Conservation (phyloP, 2,113 vertebrate species). For the Tursiops truncatus region DNA sequence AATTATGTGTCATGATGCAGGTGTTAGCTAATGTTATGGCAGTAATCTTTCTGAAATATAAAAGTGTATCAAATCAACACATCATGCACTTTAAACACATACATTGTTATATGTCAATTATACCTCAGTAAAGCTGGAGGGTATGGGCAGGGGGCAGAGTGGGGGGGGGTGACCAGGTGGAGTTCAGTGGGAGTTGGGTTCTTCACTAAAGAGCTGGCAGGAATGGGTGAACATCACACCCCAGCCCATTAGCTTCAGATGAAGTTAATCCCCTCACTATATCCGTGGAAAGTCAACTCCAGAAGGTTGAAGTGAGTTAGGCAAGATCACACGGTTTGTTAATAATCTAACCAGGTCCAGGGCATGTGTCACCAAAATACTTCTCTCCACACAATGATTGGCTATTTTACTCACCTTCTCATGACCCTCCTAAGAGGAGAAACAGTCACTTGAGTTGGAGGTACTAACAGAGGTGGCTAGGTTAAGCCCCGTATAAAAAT, state of each 20-base stretch:
- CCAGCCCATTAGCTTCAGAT: not conserved
- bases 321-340: not conserved
- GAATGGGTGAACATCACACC: not conserved
- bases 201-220: not conserved
- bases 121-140: not conserved
- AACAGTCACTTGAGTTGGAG: not conserved
- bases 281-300: not conserved
- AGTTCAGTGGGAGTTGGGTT: not conserved
- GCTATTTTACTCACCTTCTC: not conserved
- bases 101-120: not conserved
- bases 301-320: not conserved
- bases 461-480: not conserved
- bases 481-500: no score
- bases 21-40: not conserved
- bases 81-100: not conserved
- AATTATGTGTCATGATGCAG: not conserved
- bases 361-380: not conserved
- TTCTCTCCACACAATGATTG: not conserved
- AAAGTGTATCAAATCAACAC: not conserved
- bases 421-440: not conserved
- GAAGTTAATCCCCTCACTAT: not conserved
- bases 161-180: no score
- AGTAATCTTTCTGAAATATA: not conserved
- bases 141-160: not conserved
- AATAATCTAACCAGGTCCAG: not conserved